Percentiles rank a stretch among this genome's conserved stretches.
Conservation (phyloP, 2,113 vertebrate species). For the Odontophorus gujanensis region DNA sequence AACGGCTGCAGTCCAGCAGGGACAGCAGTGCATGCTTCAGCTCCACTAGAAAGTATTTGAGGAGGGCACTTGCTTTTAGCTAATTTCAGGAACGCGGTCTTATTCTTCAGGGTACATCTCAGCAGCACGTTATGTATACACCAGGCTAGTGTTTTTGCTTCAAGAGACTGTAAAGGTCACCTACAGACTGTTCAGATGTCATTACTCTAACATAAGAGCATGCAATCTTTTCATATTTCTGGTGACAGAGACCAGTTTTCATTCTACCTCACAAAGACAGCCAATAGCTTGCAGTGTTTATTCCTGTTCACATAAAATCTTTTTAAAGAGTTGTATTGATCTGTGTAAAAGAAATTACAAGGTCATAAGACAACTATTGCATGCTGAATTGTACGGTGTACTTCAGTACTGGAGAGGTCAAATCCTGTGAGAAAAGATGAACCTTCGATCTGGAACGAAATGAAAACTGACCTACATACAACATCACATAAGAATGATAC, state of each 20-base stretch:
- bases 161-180: slow-evolving; percentile 29
- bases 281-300: background rate
- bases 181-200: background rate
- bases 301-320: background rate
- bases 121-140: background rate
- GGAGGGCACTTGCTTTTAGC: background rate
- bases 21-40: background rate
- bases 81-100: background rate
- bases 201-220: background rate
- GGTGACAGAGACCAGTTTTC: background rate
- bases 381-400: fast-evolving
- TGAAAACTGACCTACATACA: background rate
- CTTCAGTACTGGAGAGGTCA: background rate
- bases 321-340: background rate
- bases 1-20: background rate
- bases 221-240: background rate
- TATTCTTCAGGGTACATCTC: background rate
- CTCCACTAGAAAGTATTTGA: fast-evolving
- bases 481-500: background rate
- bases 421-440: background rate
- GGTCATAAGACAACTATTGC: background rate
- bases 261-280: background rate
- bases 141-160: background rate
- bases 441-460: background rate
- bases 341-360: background rate